These are phyloP conservation scores for Lissocephala sabroskyi DNA, from an alignment of 2,888 invertebrate species.

Conservation along the genomic window DNA sequence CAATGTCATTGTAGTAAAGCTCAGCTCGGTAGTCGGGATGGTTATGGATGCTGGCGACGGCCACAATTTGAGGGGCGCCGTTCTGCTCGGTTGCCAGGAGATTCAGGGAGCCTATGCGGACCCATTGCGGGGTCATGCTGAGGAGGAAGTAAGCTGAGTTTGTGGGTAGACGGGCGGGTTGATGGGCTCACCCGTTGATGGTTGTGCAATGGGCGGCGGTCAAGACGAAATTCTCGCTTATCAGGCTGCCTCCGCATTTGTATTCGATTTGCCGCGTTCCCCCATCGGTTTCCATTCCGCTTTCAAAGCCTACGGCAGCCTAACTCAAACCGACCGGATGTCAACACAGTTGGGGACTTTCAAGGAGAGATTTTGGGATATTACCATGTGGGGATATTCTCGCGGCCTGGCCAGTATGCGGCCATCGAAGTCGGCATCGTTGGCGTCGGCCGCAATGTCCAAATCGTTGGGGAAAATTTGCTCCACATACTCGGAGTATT, in stretches of 20 bases:
- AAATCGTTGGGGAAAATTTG: conserved; percentile 63
- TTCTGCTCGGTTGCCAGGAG: conserved; percentile 47
- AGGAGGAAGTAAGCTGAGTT: too few relatives aligned
- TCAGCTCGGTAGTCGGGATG: conserved; percentile 53
- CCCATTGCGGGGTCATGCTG: conserved; percentile 53
- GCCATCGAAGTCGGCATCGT: conserved; percentile 65
- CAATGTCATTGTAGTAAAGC: conserved; percentile 65
- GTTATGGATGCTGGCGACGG: conserved; percentile 39
- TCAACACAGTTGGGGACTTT: too few relatives aligned
- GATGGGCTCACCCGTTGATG: conserved; percentile 55
- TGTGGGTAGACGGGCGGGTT: too few relatives aligned
- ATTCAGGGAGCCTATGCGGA: conserved; percentile 67
- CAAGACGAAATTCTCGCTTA: conserved; percentile 65
- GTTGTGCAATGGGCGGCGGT: conserved; percentile 70
- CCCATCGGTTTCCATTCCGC: not conserved
- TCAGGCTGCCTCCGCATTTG: conserved; percentile 70
- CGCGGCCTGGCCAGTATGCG: conserved; percentile 64
- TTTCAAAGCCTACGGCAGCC: conserved; percentile 58
- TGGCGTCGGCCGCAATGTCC: conserved; percentile 48
- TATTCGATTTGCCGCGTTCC: conserved; percentile 52
- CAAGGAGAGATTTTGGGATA: not conserved
- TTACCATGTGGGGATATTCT: conserved; percentile 71
- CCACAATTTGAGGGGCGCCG: conserved; percentile 51
- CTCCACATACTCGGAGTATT: conserved; percentile 65
- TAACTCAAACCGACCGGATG: too few relatives aligned